Evolutionary conservation across 1,140 invertebrate species (phyloP), one percentile per base, ranked within the genome.

Genomic region (Augochlora pura): DNA sequence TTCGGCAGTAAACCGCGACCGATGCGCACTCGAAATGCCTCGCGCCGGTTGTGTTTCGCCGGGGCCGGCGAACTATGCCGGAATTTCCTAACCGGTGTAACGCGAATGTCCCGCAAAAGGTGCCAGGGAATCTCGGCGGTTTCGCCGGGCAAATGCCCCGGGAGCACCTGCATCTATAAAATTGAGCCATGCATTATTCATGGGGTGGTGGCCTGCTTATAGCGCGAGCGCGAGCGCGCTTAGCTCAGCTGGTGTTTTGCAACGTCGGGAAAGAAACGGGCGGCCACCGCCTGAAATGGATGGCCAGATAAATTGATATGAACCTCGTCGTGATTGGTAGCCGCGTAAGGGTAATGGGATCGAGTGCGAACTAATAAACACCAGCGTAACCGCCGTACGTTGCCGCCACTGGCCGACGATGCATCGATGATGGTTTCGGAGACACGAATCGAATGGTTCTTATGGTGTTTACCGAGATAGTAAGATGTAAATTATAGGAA

Each of bases 141-240:
- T 87, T 83, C 74, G 71, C 65, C 64, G 69, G 59, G 81, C 81
- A 80, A 87, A 84, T 83, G 83, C 77, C 77, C 60, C 63, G 73
- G 62, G 69, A 73, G 82, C 80, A 83, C 81, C 78, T 85, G 82
- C 83, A 87, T 86, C 80, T 83, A 88, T 87, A 85, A 88, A 86
- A 87, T 82, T 79, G 68, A 84, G 46, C 39, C 71, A 71, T 88
- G 83, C 82, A 88, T 88, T 84, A 89, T 88, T 88, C 84, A 89
- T 84, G 62, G 72, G 77, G n/a, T 66, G 77, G n/a, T 66, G 39
- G 62, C 71, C 62, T 77, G 76, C 16, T 75, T 84, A 81, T 77
- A 77, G 80, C 65, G 69, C 49, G 46, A 10, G 12, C 39, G 9
- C 39, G 69, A 14, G 49, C 2, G 16, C 75, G 81, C 68, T 83